phyloP scores from a whole-genome alignment of 1,140 invertebrate species.

The Drosophila kikkawai region DNA sequence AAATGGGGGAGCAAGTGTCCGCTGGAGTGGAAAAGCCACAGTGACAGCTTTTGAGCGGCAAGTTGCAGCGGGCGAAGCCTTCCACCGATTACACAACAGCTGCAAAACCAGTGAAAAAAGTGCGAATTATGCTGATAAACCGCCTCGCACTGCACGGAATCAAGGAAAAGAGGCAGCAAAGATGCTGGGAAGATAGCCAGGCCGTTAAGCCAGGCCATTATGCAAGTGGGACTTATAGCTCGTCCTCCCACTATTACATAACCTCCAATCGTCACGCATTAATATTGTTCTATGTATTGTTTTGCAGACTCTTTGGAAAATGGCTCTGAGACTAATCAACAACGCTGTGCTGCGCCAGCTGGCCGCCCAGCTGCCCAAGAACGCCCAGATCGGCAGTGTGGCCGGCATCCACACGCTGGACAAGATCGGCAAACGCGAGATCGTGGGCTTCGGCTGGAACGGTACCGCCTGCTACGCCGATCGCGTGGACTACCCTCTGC shows the following conservation, averaged over 20 bases:
- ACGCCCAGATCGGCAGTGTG: constrained; percentile 69
- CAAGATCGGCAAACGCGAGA: constrained; percentile 93
- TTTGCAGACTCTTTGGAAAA: constrained; percentile 38
- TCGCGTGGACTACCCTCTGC: constrained; percentile 92
- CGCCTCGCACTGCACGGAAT: constrained; percentile 1
- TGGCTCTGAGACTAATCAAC: constrained; percentile 80
- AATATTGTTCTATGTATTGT: background rate
- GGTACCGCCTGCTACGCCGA: constrained; percentile 93
- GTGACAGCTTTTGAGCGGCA: background rate
- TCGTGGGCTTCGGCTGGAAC: constrained; percentile 96
- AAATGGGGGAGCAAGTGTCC: background rate
- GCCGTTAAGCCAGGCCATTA: background rate
- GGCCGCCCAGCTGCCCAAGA: constrained; percentile 62
- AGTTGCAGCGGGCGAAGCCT: background rate
- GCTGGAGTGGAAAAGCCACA: background rate
- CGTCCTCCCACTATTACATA: constrained; percentile 30
- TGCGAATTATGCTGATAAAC: constrained; percentile 42
- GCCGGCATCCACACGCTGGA: constrained; percentile 79
- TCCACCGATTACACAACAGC: constrained; percentile 70
- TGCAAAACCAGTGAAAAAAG: constrained; percentile 51
- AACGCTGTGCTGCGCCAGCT: constrained; percentile 71
- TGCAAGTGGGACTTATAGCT: constrained; percentile 11
- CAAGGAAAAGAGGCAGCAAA: constrained; percentile 4
- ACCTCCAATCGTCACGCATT: constrained; percentile 17
- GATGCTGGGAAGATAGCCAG: background rate